Percentiles rank a stretch among this genome's conserved stretches.
phyloP scores from a whole-genome alignment of 1,140 invertebrate genomes.

The Oryctes rhinoceros region DNA sequence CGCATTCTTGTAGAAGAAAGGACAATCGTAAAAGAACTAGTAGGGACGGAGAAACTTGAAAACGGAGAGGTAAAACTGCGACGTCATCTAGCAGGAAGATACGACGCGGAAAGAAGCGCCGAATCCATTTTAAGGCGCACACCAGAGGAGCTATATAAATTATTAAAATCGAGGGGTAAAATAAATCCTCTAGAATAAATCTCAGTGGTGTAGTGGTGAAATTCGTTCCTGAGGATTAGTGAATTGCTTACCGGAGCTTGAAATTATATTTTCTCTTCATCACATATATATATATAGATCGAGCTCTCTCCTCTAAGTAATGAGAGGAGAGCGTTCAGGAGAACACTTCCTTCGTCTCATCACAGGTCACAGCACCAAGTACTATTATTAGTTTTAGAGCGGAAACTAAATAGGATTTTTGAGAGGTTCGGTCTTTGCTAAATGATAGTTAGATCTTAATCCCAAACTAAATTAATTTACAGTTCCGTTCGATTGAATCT shows the following conservation, averaged over 20 bases:
- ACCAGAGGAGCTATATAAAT: slow-evolving; percentile 8
- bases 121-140: neutral
- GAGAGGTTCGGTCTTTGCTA: neutral
- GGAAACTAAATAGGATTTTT: neutral
- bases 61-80: neutral
- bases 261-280: slow-evolving; percentile 35
- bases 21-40: neutral
- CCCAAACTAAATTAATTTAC: neutral
- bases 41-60: neutral
- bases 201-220: slow-evolving; percentile 23
- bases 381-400: slow-evolving; percentile 18
- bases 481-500: neutral
- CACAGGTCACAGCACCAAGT: neutral
- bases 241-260: slow-evolving; percentile 35
- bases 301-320: neutral
- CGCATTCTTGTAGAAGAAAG: neutral
- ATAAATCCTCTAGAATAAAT: slow-evolving; percentile 24
- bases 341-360: neutral
- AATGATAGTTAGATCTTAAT: neutral
- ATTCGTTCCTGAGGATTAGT: slow-evolving; percentile 37
- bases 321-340: neutral
- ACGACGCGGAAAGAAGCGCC: neutral
- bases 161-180: slow-evolving; percentile 35
- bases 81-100: neutral
- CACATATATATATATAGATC: neutral